These are phyloP conservation scores for Bombus picipes DNA, from an alignment of 1,140 invertebrate genomes.

Conservation along the genomic window DNA sequence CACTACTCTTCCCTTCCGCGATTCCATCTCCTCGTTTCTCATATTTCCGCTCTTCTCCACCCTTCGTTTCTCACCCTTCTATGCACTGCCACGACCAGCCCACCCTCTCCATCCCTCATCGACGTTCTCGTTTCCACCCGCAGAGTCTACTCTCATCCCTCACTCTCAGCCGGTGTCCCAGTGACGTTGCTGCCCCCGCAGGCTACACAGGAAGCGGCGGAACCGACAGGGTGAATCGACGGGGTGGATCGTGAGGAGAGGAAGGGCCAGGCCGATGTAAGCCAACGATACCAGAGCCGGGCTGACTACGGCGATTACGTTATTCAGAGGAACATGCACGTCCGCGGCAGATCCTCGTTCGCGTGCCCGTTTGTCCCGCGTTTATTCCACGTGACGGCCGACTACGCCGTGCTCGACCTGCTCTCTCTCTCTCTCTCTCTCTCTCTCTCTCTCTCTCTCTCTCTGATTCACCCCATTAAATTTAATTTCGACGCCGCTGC, in stretches of 20 bases:
- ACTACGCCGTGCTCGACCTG: slow-evolving; percentile 56
- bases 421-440: background rate
- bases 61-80: slow-evolving; percentile 30
- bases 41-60: slow-evolving; percentile 2
- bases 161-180: slow-evolving; percentile 62
- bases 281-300: slow-evolving; percentile 63
- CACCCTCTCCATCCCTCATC: background rate
- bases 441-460: background rate
- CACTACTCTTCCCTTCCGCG: background rate
- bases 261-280: slow-evolving; percentile 45
- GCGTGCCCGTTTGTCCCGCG: slow-evolving; percentile 65
- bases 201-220: slow-evolving; percentile 33
- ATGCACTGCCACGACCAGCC: background rate
- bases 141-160: slow-evolving; percentile 52
- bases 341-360: slow-evolving; percentile 55
- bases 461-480: slow-evolving; percentile 76
- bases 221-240: background rate
- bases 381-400: slow-evolving; percentile 58
- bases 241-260: slow-evolving; percentile 6
- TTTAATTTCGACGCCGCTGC: slow-evolving; percentile 71
- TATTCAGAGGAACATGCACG: slow-evolving; percentile 63
- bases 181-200: slow-evolving; percentile 55
- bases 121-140: background rate
- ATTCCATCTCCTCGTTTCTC: background rate
- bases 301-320: slow-evolving; percentile 73